Conservation (phyloP, 2,797 vertebrate species). For the Enteromius argenteus region DNA sequence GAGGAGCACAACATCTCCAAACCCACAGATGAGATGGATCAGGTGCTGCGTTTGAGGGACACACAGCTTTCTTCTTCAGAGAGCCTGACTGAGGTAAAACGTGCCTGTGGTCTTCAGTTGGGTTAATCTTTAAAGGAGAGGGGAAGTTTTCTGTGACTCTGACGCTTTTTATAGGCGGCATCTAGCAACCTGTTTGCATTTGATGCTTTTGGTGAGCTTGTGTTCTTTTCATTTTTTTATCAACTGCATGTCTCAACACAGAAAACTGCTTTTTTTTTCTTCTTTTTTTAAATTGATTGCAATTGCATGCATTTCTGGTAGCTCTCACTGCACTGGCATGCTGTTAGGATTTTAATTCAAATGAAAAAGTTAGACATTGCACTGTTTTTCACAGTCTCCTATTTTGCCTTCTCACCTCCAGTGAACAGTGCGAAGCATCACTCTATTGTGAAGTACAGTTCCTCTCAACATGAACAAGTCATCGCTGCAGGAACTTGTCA, state of each 20-base stretch:
- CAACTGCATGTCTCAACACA: background rate
- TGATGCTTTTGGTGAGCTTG: background rate
- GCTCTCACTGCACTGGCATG: background rate
- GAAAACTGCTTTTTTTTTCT: background rate
- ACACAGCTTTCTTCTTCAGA: slow-evolving; percentile 53
- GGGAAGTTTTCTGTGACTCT: background rate
- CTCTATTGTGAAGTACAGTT: slow-evolving; percentile 22
- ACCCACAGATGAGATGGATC: slow-evolving; percentile 41
- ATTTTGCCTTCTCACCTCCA: background rate
- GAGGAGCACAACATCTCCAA: slow-evolving; percentile 55
- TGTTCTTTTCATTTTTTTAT: background rate
- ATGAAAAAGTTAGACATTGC: background rate
- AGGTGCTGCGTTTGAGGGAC: slow-evolving; percentile 62
- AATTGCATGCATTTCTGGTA: background rate
- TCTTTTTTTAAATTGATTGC: background rate
- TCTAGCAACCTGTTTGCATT: background rate
- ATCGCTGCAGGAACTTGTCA: slow-evolving; percentile 13
- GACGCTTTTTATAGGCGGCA: background rate
- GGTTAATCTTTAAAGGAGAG: slow-evolving; percentile 1
- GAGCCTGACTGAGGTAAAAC: slow-evolving; percentile 46
- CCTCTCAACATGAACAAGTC: slow-evolving; percentile 8
- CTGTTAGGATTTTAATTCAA: background rate
- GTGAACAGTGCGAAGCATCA: background rate
- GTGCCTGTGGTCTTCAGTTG: background rate
- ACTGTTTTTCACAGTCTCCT: background rate